Evolutionary conservation across 2,797 vertebrate genomes (phyloP).

Genomic region (Pseudomugil tenellus): DNA sequence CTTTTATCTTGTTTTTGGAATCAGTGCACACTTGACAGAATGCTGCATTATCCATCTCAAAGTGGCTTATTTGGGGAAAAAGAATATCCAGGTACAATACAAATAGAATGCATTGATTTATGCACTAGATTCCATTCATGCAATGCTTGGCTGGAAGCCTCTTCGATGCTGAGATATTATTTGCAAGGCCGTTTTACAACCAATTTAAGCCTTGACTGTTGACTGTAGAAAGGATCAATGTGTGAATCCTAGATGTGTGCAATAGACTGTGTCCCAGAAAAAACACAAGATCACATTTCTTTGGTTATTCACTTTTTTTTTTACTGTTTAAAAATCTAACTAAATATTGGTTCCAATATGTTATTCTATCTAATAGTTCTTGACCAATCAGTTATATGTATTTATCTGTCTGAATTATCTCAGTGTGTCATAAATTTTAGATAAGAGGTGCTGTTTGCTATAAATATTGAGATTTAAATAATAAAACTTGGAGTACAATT

Average conservation of each 20-base stretch:
- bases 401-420: not conserved
- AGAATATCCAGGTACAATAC: not conserved
- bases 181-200: not conserved
- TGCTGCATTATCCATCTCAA: slow-evolving; percentile 1
- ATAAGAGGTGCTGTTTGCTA: too few species aligned
- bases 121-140: not conserved
- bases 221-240: slow-evolving; percentile 2
- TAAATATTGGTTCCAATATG: not conserved
- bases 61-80: not conserved
- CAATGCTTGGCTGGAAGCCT: slow-evolving; percentile 5
- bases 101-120: slow-evolving; percentile 2
- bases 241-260: slow-evolving; percentile 14
- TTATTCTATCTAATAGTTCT: slow-evolving; percentile 3
- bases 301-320: not conserved
- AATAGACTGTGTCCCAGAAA: slow-evolving; percentile 20
- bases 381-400: not conserved
- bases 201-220: slow-evolving; percentile 9
- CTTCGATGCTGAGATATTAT: slow-evolving; percentile 8
- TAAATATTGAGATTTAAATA: too few species aligned
- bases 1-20: slow-evolving; percentile 29
- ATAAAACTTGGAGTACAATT: not conserved
- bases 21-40: not conserved
- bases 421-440: too few species aligned
- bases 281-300: slow-evolving; percentile 16
- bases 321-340: slow-evolving; percentile 2